These are phyloP conservation scores for Perca flavescens DNA, from an alignment of 2,113 vertebrate species.

Conservation along the genomic window DNA sequence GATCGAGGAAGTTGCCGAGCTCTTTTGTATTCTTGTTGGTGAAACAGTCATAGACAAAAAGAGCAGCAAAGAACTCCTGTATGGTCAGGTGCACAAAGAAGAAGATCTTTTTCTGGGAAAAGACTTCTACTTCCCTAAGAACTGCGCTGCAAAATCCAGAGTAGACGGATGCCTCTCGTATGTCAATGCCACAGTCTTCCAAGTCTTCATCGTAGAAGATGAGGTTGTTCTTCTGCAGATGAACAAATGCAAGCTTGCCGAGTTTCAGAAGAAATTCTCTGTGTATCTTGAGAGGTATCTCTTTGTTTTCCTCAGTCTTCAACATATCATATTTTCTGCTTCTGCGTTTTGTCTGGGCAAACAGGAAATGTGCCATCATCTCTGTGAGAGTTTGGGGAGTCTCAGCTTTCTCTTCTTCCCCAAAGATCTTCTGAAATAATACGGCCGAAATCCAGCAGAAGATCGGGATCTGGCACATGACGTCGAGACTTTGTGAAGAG, in stretches of 20 bases:
- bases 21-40: constrained; percentile 45
- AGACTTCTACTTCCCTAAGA: constrained; percentile 8
- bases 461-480: constrained; percentile 73
- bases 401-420: neutral
- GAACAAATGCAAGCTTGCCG: constrained; percentile 68
- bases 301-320: neutral
- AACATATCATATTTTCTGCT: constrained; percentile 43
- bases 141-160: constrained; percentile 60
- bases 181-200: constrained; percentile 24
- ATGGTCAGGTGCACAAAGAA: constrained; percentile 72
- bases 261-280: constrained; percentile 66
- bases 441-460: constrained; percentile 73
- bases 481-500: constrained; percentile 57
- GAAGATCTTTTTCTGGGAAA: constrained; percentile 53
- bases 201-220: constrained; percentile 72
- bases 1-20: constrained; percentile 19
- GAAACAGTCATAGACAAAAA: constrained; percentile 65
- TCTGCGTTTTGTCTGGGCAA: constrained; percentile 43
- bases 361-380: constrained; percentile 68
- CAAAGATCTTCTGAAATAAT: constrained; percentile 60
- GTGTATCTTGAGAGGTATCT: constrained; percentile 4
- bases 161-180: constrained; percentile 7
- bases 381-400: constrained; percentile 69
- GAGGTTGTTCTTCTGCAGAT: constrained; percentile 57
- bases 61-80: constrained; percentile 77